Conservation (phyloP, 2,888 invertebrate genomes). For the Cheiracanthium punctorium region DNA sequence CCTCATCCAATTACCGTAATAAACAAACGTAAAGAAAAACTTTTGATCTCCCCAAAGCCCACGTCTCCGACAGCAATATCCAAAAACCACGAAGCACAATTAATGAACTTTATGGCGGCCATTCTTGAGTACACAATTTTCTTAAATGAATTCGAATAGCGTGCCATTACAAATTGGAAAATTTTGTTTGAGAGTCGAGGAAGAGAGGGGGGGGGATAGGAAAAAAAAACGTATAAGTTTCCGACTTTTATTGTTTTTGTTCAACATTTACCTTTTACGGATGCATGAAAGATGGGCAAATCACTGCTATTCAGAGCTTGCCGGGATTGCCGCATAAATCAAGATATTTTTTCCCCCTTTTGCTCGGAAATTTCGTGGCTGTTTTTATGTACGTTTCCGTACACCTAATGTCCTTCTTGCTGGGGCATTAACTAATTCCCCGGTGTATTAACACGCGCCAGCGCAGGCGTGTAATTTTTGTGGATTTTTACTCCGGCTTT, state of each 20-base stretch:
- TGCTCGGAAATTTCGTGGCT: neutral
- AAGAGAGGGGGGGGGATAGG: neutral
- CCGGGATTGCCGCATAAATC: neutral
- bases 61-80: neutral
- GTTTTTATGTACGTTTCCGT: conserved; percentile 28
- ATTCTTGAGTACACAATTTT: neutral
- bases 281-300: neutral
- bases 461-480: neutral
- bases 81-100: neutral
- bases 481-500: conserved; percentile 15
- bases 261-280: neutral
- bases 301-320: neutral
- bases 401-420: conserved; percentile 9
- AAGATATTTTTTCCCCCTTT: neutral
- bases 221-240: neutral
- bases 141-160: conserved; percentile 12
- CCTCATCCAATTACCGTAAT: neutral
- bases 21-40: neutral
- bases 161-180: neutral
- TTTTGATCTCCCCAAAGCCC: neutral
- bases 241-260: neutral
- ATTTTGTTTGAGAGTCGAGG: too few relatives aligned
- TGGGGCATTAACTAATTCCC: conserved; percentile 32
- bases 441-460: conserved; percentile 42
- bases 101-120: conserved; percentile 3